These are phyloP conservation scores for Heliangelus exortis DNA, from an alignment of 2,797 vertebrate species.

Conservation along the genomic window DNA sequence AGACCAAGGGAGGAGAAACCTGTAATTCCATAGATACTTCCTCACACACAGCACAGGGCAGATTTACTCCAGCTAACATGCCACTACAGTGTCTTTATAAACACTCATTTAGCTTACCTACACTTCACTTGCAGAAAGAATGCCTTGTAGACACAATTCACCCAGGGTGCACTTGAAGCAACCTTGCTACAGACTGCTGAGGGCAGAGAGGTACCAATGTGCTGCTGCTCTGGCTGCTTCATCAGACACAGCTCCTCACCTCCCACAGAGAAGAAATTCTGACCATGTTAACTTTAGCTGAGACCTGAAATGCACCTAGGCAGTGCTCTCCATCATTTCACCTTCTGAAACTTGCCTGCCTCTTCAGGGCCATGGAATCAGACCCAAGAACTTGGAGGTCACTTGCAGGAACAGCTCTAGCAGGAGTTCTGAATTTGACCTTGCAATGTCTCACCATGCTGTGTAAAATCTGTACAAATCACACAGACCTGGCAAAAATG, in stretches of 20 bases:
- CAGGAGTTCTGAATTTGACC: neutral
- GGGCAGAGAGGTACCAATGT: neutral
- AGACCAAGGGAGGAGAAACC: neutral
- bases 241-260: neutral
- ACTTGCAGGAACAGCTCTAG: neutral
- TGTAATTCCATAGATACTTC: neutral
- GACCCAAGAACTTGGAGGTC: neutral
- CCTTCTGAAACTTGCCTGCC: neutral
- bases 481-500: neutral
- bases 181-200: neutral
- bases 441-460: neutral
- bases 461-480: neutral
- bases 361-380: neutral
- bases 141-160: neutral
- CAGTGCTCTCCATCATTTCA: neutral
- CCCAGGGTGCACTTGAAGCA: neutral
- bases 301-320: neutral
- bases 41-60: neutral
- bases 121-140: neutral
- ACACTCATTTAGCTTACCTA: neutral
- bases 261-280: neutral
- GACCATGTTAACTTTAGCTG: neutral
- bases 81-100: neutral
- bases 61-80: neutral
- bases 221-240: neutral